phyloP scores from a whole-genome alignment of 2,888 invertebrate species.

The Andrena marginata region DNA sequence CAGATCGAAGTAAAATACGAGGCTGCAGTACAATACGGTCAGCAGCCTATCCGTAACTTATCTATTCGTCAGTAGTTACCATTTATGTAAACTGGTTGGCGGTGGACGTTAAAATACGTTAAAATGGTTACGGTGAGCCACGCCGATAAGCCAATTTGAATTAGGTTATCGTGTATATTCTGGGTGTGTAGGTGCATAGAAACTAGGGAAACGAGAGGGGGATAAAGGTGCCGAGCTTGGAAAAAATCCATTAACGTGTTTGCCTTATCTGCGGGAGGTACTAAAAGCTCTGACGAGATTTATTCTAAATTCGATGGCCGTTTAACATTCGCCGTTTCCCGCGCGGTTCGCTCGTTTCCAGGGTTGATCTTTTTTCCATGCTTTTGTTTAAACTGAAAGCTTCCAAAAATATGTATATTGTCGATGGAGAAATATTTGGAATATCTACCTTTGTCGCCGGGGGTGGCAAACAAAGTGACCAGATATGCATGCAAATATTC shows the following conservation, averaged over 20 bases:
- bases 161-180: conserved; percentile 51
- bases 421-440: not conserved
- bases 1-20: too few relatives aligned
- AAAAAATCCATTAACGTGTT: conserved; percentile 59
- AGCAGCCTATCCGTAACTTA: too few relatives aligned
- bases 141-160: conserved; percentile 58
- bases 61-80: conserved; percentile 4
- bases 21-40: too few relatives aligned
- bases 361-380: not conserved
- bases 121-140: conserved; percentile 48
- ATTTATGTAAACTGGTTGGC: conserved; percentile 31
- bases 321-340: conserved; percentile 29
- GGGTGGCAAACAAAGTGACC: not conserved
- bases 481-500: not conserved
- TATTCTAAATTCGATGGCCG: conserved; percentile 49
- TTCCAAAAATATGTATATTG: not conserved
- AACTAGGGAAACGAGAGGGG: not conserved
- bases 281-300: conserved; percentile 56
- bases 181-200: conserved; percentile 7
- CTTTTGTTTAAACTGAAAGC: not conserved
- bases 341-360: conserved; percentile 6
- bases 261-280: conserved; percentile 46
- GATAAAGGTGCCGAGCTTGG: conserved; percentile 30
- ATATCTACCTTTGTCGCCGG: not conserved
- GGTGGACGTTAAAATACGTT: not conserved